Percentiles rank a stretch among this genome's conserved stretches.
These are phyloP conservation scores for Kradibia gibbosae DNA, from an alignment of 1,140 invertebrate genomes.

Conservation along the genomic window DNA sequence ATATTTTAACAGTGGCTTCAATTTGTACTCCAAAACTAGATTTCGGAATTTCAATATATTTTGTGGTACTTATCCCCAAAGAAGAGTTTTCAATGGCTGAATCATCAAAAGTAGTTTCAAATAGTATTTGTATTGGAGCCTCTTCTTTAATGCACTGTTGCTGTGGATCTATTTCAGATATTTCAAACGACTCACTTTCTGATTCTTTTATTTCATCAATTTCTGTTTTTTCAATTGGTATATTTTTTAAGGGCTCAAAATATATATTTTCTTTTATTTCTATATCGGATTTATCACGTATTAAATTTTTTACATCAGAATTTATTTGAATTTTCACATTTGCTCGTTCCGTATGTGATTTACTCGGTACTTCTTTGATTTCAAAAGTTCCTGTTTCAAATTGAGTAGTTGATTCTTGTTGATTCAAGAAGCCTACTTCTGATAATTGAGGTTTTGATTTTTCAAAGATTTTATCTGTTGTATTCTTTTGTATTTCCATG, in stretches of 20 bases:
- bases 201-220: slow-evolving; percentile 11
- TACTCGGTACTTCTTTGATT: neutral
- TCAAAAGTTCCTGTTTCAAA: neutral
- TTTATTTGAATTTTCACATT: neutral
- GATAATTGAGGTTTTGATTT: neutral
- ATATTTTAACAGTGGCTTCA: slow-evolving; percentile 66
- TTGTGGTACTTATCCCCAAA: slow-evolving; percentile 57
- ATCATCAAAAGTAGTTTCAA: neutral
- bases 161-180: slow-evolving; percentile 17
- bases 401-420: neutral
- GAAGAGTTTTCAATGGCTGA: slow-evolving; percentile 10
- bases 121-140: neutral
- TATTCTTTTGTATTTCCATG: neutral
- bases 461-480: neutral
- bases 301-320: neutral
- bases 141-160: neutral
- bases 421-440: neutral
- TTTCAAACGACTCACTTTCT: slow-evolving; percentile 30
- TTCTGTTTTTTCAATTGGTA: slow-evolving; percentile 1
- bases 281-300: too few species aligned
- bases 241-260: neutral
- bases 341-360: neutral
- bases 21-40: slow-evolving; percentile 65
- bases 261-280: neutral
- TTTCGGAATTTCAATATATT: too few species aligned